These are phyloP conservation scores for Strix uralensis DNA, from an alignment of 2,113 vertebrate genomes.

Conservation along the genomic window DNA sequence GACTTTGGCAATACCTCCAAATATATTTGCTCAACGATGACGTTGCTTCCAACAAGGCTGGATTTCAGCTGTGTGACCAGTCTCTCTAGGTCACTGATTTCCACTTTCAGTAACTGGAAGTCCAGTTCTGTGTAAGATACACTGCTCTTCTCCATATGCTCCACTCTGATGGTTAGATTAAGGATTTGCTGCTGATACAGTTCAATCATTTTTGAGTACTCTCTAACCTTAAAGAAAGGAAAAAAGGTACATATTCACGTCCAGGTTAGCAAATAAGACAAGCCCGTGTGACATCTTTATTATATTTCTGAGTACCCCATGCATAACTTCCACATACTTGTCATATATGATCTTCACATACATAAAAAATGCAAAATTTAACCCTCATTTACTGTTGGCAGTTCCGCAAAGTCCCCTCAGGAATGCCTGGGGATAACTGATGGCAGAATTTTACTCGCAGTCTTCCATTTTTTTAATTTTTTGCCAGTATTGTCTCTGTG, in stretches of 20 bases:
- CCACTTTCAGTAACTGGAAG: slow-evolving; percentile 74
- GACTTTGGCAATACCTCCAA: slow-evolving; percentile 68
- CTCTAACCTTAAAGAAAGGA: slow-evolving; percentile 71
- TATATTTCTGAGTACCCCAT: not conserved
- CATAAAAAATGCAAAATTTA: slow-evolving; percentile 15
- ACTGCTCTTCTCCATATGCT: slow-evolving; percentile 73
- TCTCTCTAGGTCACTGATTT: slow-evolving; percentile 74
- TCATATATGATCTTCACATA: not conserved
- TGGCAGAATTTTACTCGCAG: slow-evolving; percentile 20
- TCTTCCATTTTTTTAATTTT: slow-evolving; percentile 3
- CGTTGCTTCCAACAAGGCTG: slow-evolving; percentile 65
- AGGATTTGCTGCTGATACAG: slow-evolving; percentile 76
- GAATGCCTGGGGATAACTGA: slow-evolving; percentile 11
- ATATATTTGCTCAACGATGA: slow-evolving; percentile 70
- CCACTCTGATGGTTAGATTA: slow-evolving; percentile 76
- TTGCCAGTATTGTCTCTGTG: slow-evolving; percentile 25
- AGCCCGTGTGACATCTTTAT: not conserved
- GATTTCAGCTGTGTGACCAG: slow-evolving; percentile 71
- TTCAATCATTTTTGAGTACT: slow-evolving; percentile 75
- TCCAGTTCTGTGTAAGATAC: slow-evolving; percentile 74
- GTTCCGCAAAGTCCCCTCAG: not conserved
- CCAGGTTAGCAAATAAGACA: not conserved
- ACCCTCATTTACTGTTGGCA: not conserved
- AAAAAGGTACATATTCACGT: not conserved
- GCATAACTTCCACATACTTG: not conserved